These are phyloP conservation scores for Dicycla oo DNA, from an alignment of 2,888 invertebrate genomes.

Conservation along the genomic window DNA sequence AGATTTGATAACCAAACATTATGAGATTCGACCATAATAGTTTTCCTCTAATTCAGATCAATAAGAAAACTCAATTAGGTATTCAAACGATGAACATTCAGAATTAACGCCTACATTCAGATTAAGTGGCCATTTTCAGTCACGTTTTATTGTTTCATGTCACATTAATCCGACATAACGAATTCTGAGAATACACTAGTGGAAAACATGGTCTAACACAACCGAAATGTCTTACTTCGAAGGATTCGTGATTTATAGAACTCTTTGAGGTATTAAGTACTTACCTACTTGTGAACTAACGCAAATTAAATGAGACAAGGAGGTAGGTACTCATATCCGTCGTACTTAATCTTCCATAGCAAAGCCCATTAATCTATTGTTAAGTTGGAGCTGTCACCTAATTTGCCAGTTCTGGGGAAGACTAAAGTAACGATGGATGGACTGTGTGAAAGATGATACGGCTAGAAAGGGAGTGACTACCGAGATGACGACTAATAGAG, in stretches of 20 bases:
- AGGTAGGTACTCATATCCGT: background rate
- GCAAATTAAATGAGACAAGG: slow-evolving; percentile 14
- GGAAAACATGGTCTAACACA: slow-evolving; percentile 14
- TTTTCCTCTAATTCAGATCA: slow-evolving; percentile 33
- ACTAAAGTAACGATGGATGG: too few relatives aligned
- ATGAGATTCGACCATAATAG: background rate
- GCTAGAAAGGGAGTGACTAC: too few relatives aligned
- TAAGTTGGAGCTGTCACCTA: background rate
- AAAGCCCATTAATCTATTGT: background rate
- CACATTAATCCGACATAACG: slow-evolving; percentile 60
- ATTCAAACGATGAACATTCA: slow-evolving; percentile 53
- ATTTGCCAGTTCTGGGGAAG: too few relatives aligned
- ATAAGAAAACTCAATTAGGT: slow-evolving; percentile 55
- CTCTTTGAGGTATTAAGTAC: slow-evolving; percentile 9
- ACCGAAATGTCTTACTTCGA: slow-evolving; percentile 13
- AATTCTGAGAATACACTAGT: slow-evolving; percentile 54
- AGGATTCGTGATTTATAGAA: slow-evolving; percentile 18
- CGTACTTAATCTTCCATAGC: background rate
- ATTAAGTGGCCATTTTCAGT: slow-evolving; percentile 64
- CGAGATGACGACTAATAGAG: too few relatives aligned
- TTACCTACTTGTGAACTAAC: background rate
- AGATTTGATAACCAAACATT: background rate
- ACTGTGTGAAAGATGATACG: too few relatives aligned
- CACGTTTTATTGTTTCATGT: slow-evolving; percentile 59
- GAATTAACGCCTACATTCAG: slow-evolving; percentile 60